Conservation (phyloP, 2,113 vertebrate species). For the Antidorcas marsupialis region DNA sequence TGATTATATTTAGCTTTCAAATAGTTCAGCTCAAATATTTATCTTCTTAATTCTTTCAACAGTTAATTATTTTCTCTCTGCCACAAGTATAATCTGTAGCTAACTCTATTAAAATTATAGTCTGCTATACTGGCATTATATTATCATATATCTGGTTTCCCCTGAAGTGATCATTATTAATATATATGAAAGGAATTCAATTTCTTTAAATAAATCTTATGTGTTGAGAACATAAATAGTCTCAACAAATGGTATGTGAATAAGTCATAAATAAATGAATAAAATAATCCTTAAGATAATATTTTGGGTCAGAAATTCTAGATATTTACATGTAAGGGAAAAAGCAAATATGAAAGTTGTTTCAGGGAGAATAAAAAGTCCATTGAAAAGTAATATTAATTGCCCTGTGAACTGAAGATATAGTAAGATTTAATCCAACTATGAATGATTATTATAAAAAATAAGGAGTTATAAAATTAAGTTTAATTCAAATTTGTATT, state of each 20-base stretch:
- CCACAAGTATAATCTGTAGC: not conserved
- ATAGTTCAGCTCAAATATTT: not conserved
- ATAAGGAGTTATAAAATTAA: not conserved
- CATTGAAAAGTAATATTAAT: not conserved
- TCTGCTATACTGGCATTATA: not conserved
- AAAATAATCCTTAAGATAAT: not conserved
- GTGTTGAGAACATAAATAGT: not conserved
- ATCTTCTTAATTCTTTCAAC: not conserved
- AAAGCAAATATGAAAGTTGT: not conserved
- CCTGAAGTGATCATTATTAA: not conserved
- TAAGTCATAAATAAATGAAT: not conserved
- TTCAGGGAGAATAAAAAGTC: not conserved
- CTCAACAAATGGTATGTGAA: not conserved
- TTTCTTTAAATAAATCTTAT: not conserved
- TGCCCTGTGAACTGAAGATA: not conserved
- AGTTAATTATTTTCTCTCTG: not conserved
- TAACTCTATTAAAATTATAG: not conserved
- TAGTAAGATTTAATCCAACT: not conserved
- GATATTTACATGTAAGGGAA: not conserved
- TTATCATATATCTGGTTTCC: not conserved
- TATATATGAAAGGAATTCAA: not conserved
- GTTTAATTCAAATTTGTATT: not conserved
- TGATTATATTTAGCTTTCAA: not conserved
- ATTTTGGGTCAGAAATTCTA: not conserved
- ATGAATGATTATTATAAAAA: not conserved